Evolutionary conservation across 1,140 invertebrate species (phyloP), one percentile per base, ranked within the genome.

Genomic region (Magallana angulata): DNA sequence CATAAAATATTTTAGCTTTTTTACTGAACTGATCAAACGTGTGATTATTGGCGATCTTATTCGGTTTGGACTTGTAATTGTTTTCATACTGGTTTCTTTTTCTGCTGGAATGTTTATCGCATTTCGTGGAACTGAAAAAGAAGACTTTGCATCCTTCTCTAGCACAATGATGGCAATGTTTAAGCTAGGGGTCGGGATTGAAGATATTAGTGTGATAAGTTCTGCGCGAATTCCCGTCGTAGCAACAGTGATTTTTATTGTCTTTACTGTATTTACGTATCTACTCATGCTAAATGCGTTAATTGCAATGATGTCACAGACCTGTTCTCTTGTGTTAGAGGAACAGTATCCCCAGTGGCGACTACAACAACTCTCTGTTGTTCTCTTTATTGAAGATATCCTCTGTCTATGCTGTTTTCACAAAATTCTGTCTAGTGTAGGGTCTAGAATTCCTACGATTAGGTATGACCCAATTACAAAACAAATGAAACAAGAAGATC

Each of bases 291-390:
- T 93, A 14, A 93, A 93, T 85, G 89, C 90, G 0, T 88, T 93
- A 12, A 93, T 93, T 57, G 92, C 92, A 8, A 91, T 93, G 92
- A 92, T 93, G 91, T 92, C 92, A 60, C 89, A 91, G 76, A 92
- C 92, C 18, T 93, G 92, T 76, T 87, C 89, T 14, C 48, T 90
- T 6, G 89, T 93, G 1, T 71, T 91, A 1, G 88, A 91, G 36
- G 86, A 89, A 57, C 83, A 64, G 57, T 90, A 91, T 58, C 88
- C 88, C 7, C 92, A 92, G 81, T 91, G 89, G 88, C 88, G 92
- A 60, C 85, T 91, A 24, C 91, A 92, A 80, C 85, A 88, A 16
- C 82, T 92, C 12, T 92, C 91, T 0, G 89, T 92, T 16, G 87
- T 92, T 18, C 85, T 92, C 8, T 90, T 92, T 62, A 7, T 93